Percentiles rank a stretch among this genome's conserved stretches.
Conservation (phyloP, 2,113 vertebrate genomes). For the Clarias gariepinus region DNA sequence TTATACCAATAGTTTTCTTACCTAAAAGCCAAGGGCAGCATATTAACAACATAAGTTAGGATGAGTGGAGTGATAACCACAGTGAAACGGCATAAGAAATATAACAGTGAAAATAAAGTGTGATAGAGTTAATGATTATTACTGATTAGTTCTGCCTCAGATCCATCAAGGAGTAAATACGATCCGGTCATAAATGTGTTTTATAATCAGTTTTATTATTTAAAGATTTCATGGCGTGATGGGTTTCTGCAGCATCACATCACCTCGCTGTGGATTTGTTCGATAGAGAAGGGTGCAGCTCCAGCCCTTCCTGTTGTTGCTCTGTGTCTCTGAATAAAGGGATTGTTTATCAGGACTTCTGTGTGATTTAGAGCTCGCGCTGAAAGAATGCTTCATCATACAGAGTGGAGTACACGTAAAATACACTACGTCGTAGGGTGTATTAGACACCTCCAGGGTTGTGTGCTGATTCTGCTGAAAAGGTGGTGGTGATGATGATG, state of each 20-base stretch:
- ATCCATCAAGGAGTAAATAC: not conserved
- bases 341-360: constrained; percentile 28
- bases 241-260: not conserved
- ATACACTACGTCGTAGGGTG: not conserved
- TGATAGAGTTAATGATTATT: not conserved
- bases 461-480: not conserved
- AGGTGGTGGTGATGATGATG: not conserved
- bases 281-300: constrained; percentile 44
- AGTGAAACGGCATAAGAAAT: not conserved
- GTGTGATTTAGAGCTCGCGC: constrained; percentile 1
- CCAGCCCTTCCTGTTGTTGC: constrained; percentile 49
- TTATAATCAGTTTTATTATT: not conserved
- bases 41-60: too few species aligned
- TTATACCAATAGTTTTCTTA: too few species aligned
- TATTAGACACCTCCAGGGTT: not conserved
- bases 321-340: constrained; percentile 45
- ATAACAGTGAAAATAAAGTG: not conserved
- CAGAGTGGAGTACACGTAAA: not conserved
- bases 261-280: not conserved
- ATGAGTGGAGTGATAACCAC: not conserved
- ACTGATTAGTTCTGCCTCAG: not conserved
- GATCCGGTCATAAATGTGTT: not conserved
- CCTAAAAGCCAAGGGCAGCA: too few species aligned
- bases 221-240: not conserved
- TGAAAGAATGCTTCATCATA: constrained; percentile 1